phyloP scores from a whole-genome alignment of 23 tunicate species.

The Diplosoma virens region DNA sequence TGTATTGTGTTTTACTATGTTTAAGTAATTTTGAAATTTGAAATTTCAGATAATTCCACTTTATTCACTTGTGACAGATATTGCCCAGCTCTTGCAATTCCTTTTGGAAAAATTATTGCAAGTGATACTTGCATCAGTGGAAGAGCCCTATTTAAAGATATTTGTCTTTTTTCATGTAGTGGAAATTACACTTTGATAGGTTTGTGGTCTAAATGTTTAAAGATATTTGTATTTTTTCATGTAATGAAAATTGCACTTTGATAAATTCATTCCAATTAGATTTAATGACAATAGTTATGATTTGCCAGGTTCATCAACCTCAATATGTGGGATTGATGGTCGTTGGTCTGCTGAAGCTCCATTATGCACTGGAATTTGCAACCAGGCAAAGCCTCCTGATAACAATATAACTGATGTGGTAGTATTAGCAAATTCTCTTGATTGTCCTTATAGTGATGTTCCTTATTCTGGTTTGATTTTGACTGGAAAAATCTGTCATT shows the following conservation, averaged over 20 bases:
- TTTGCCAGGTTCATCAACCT: constrained; percentile 8
- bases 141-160: constrained; percentile 14
- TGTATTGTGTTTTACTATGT: too few species aligned
- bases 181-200: too few species aligned
- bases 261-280: too few species aligned
- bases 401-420: background rate
- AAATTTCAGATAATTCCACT: too few species aligned
- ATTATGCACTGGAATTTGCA: constrained; percentile 30
- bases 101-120: background rate
- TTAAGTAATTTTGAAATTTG: too few species aligned
- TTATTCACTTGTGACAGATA: too few species aligned
- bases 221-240: too few species aligned
- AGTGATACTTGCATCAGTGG: constrained; percentile 29
- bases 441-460: constrained; percentile 15
- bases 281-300: too few species aligned
- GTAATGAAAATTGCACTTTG: too few species aligned
- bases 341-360: constrained; percentile 64
- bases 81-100: constrained; percentile 27
- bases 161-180: constrained; percentile 41
- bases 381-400: background rate
- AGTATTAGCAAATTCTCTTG: constrained; percentile 6
- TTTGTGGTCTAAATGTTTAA: too few species aligned
- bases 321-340: constrained; percentile 51
- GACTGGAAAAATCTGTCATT: constrained; percentile 14
- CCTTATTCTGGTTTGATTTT: background rate